These are phyloP conservation scores for Sapayoa aenigma DNA, from an alignment of 2,113 vertebrate genomes.

Conservation along the genomic window DNA sequence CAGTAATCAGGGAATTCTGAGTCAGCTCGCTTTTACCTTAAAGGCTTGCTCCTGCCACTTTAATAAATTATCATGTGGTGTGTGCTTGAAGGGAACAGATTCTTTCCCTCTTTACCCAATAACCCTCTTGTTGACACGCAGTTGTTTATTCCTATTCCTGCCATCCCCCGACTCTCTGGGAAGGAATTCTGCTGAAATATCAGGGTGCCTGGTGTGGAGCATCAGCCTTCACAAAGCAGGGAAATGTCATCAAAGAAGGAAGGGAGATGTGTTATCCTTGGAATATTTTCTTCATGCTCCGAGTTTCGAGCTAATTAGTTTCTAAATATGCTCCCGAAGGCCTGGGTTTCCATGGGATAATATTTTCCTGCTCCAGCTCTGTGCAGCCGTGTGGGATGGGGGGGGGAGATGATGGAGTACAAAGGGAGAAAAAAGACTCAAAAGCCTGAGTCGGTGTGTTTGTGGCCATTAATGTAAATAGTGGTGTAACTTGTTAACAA, in stretches of 20 bases:
- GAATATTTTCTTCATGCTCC: slow-evolving; percentile 25
- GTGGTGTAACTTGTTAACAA: background rate
- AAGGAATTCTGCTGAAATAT: slow-evolving; percentile 61
- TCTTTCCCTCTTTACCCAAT: background rate
- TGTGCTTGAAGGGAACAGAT: slow-evolving; percentile 37
- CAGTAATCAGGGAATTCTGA: slow-evolving; percentile 63
- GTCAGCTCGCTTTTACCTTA: slow-evolving; percentile 66
- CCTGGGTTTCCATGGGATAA: background rate
- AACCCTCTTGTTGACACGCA: slow-evolving; percentile 8
- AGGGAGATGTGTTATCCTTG: background rate
- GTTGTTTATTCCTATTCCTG: slow-evolving; percentile 57
- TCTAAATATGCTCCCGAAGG: slow-evolving; percentile 41
- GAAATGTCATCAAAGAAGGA: slow-evolving; percentile 26
- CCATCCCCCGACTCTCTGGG: slow-evolving; percentile 21
- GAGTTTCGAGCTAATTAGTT: slow-evolving; percentile 59
- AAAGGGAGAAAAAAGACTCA: background rate
- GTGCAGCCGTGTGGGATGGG: background rate
- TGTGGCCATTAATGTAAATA: background rate
- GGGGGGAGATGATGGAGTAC: background rate
- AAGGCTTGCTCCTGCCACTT: slow-evolving; percentile 52
- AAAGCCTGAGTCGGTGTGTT: background rate
- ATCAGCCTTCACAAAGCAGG: slow-evolving; percentile 15
- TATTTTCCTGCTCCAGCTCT: background rate
- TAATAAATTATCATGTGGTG: slow-evolving; percentile 21
- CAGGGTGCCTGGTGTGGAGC: background rate